These are phyloP conservation scores for Liodrosophila aerea DNA, from an alignment of 2,888 invertebrate genomes.

Conservation along the genomic window DNA sequence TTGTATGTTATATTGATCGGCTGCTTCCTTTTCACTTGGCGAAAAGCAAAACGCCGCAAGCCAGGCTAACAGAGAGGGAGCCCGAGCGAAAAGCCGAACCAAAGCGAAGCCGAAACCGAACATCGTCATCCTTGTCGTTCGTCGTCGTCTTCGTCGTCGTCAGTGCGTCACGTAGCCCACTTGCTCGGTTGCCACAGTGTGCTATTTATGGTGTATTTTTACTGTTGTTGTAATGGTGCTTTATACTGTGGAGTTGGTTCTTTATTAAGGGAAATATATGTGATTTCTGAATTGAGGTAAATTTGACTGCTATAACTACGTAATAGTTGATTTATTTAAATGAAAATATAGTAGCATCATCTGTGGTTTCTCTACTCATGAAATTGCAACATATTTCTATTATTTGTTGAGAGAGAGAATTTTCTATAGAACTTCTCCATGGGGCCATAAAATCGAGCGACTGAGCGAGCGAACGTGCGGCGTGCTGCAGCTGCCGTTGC, in stretches of 20 bases:
- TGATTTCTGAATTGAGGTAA: too few species aligned
- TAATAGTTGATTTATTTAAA: too few species aligned
- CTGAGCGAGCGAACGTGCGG: conserved; percentile 19
- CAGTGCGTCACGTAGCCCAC: conserved; percentile 59
- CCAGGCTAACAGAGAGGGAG: conserved; percentile 42
- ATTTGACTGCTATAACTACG: too few species aligned
- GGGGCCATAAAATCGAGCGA: conserved; percentile 45
- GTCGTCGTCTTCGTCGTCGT: conserved; percentile 4
- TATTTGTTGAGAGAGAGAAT: too few species aligned
- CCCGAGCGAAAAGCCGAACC: conserved; percentile 49
- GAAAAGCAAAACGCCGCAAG: conserved; percentile 32
- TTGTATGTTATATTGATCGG: conserved; percentile 61
- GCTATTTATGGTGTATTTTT: too few species aligned
- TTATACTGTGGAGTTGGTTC: too few species aligned
- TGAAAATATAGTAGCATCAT: too few species aligned
- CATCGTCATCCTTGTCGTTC: conserved; percentile 6
- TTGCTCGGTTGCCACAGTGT: conserved; percentile 28
- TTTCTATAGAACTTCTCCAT: conserved; percentile 53
- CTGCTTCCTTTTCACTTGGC: conserved; percentile 48
- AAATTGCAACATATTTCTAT: too few species aligned
- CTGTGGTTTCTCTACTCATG: too few species aligned
- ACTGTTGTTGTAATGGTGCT: too few species aligned
- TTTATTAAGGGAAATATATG: too few species aligned
- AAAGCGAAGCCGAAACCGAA: conserved; percentile 22
- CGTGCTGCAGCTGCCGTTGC: conserved; percentile 54